phyloP scores from a whole-genome alignment of 2,797 vertebrate genomes.

The Apogon talboti region DNA sequence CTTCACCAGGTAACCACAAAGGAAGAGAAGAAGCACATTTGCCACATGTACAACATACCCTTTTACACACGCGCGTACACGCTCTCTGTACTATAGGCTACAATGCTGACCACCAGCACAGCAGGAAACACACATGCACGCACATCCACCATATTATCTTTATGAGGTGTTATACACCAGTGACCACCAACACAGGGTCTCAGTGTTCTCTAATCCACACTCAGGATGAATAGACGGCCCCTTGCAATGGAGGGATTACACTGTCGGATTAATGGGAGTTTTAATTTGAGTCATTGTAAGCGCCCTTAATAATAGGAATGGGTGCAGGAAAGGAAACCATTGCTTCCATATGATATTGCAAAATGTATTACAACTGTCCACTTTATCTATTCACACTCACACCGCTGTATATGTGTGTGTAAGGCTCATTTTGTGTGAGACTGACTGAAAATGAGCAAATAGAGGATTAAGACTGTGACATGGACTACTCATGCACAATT shows the following conservation, averaged over 20 bases:
- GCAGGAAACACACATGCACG: conserved; percentile 58
- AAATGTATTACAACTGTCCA: conserved; percentile 44
- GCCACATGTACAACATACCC: conserved; percentile 72
- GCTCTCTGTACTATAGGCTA: conserved; percentile 20
- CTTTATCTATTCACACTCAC: conserved; percentile 26
- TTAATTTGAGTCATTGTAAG: conserved; percentile 80
- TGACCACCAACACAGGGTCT: conserved; percentile 81
- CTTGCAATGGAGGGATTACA: conserved; percentile 78
- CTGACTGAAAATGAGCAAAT: conserved; percentile 1
- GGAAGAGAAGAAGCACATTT: conserved; percentile 77
- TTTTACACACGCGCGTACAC: conserved; percentile 41
- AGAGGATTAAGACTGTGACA: conserved; percentile 7
- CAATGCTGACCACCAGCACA: conserved; percentile 73
- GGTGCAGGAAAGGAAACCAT: conserved; percentile 51
- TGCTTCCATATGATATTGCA: conserved; percentile 47
- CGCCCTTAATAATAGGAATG: conserved; percentile 60
- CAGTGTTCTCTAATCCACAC: conserved; percentile 80
- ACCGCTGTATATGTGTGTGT: background rate
- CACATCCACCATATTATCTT: conserved; percentile 71
- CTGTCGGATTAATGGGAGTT: conserved; percentile 78
- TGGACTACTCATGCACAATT: background rate
- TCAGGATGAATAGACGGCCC: conserved; percentile 68
- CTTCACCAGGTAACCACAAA: conserved; percentile 82
- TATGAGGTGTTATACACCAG: conserved; percentile 80
- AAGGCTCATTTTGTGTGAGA: background rate